Conservation (phyloP, 2,113 vertebrate genomes). For the Paratilapia polleni region DNA sequence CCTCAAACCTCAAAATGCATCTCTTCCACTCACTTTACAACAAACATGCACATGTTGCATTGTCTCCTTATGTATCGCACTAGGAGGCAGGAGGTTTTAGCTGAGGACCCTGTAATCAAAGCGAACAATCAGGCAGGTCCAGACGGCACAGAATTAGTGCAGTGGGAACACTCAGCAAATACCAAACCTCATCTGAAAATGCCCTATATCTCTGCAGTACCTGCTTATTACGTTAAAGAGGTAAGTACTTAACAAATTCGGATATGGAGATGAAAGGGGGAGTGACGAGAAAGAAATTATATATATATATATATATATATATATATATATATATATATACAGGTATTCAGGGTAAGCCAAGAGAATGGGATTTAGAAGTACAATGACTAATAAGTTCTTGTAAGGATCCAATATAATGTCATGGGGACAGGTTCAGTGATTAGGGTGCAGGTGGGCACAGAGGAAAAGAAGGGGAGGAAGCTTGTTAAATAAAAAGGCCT, state of each 20-base stretch:
- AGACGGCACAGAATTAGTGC: conserved; percentile 36
- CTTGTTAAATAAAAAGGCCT: conserved; percentile 53
- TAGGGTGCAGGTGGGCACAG: conserved; percentile 24
- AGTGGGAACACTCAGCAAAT: conserved; percentile 19
- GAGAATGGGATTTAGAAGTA: background rate
- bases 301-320: too few relatives aligned
- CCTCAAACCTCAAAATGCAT: background rate
- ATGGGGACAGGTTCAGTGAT: background rate
- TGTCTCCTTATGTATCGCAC: background rate
- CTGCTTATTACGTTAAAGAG: conserved; percentile 51
- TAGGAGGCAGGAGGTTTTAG: conserved; percentile 15
- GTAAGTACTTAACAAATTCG: conserved; percentile 40
- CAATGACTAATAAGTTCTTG: background rate
- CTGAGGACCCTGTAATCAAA: conserved; percentile 64
- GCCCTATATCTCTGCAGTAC: conserved; percentile 35
- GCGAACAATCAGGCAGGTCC: conserved; percentile 66
- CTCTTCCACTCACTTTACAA: background rate
- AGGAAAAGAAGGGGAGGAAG: conserved; percentile 26
- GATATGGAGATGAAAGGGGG: background rate
- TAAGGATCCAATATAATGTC: background rate
- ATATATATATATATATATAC: too few relatives aligned
- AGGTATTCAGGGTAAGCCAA: background rate
- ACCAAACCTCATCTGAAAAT: conserved; percentile 43
- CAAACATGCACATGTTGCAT: background rate
- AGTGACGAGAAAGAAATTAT: background rate